These are phyloP conservation scores for Polia nebulosa DNA, from an alignment of 2,888 invertebrate species.

Conservation along the genomic window DNA sequence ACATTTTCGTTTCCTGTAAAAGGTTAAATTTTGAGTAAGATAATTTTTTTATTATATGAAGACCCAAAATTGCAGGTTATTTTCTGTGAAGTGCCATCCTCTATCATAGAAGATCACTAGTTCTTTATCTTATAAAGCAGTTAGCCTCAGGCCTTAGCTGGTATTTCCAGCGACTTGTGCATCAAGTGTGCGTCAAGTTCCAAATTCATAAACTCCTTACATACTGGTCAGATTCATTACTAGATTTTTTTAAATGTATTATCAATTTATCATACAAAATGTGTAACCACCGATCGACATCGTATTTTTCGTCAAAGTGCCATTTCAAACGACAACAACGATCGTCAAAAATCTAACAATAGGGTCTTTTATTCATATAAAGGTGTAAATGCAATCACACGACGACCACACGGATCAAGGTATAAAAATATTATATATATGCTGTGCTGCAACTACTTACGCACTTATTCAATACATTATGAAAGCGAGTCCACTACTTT, in stretches of 20 bases:
- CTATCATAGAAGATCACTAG: neutral
- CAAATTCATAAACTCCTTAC: neutral
- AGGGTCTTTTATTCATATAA: neutral
- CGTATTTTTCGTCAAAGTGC: too few relatives aligned
- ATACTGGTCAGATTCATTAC: conserved; percentile 1
- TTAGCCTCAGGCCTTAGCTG: neutral
- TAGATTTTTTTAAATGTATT: too few relatives aligned
- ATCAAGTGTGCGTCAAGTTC: conserved; percentile 6
- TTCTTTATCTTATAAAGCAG: neutral
- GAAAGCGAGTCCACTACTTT: conserved; percentile 38
- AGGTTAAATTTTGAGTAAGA: too few relatives aligned
- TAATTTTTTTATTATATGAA: neutral
- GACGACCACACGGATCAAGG: neutral
- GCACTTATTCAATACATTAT: conserved; percentile 17
- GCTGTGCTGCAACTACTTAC: conserved; percentile 9
- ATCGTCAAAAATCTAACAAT: neutral
- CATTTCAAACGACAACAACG: neutral
- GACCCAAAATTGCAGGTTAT: neutral
- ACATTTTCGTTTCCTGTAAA: neutral
- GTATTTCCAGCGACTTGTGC: neutral
- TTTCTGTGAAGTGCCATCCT: neutral
- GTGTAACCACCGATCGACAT: too few relatives aligned
- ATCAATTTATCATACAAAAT: too few relatives aligned
- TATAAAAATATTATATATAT: conserved; percentile 25
- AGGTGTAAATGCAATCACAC: neutral